A percentile compares a stretch with the other conserved stretches of the same genome.
Conservation (phyloP, 2,797 vertebrate species). For the Chrysocyon brachyurus region DNA sequence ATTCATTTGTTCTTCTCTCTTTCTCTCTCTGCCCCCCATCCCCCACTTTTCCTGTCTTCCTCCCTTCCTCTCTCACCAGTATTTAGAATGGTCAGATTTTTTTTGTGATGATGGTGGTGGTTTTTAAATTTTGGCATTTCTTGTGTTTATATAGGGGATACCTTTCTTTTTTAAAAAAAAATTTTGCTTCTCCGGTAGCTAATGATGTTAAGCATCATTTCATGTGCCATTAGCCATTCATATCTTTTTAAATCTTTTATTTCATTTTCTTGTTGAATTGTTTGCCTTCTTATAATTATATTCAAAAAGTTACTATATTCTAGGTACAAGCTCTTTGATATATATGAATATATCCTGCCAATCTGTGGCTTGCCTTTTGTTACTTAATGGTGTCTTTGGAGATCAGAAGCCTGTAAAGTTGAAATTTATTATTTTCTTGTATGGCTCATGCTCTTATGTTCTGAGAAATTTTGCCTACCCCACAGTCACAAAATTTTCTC, state of each 20-base stretch:
- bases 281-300: neutral
- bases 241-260: slow-evolving; percentile 30
- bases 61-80: neutral
- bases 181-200: neutral
- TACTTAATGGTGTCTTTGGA: neutral
- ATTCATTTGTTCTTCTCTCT: neutral
- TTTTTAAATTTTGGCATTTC: neutral
- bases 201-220: neutral
- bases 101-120: neutral
- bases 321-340: neutral
- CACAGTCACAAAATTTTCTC: neutral
- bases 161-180: neutral
- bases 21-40: too few relatives aligned
- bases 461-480: neutral
- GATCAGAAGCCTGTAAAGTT: neutral
- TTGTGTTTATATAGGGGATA: neutral
- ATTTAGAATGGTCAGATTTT: neutral
- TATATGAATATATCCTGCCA: neutral
- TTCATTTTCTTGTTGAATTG: neutral
- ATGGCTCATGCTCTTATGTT: neutral
- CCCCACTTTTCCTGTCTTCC: neutral
- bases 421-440: neutral
- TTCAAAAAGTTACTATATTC: neutral
- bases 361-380: neutral
- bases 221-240: neutral